phyloP scores from a whole-genome alignment of 1,140 invertebrate genomes.

The Spodoptera frugiperda region DNA sequence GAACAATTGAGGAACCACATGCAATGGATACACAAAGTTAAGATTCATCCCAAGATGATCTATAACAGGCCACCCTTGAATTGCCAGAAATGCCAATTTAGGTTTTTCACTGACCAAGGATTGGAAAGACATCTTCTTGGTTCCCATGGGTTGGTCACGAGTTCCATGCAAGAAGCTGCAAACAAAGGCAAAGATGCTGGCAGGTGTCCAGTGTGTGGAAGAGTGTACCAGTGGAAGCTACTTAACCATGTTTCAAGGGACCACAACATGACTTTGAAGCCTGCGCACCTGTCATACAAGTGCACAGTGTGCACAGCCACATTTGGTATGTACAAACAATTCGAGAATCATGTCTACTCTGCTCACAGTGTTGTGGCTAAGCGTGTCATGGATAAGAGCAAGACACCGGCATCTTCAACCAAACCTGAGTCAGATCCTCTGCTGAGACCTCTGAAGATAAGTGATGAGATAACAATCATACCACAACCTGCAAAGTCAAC shows the following conservation, averaged over 20 bases:
- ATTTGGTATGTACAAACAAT: conserved; percentile 98
- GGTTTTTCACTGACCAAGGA: conserved; percentile 92
- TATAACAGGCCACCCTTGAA: conserved; percentile 97
- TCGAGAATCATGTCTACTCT: conserved; percentile 97
- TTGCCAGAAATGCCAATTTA: conserved; percentile 93
- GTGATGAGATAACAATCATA: conserved; percentile 97
- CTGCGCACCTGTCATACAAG: conserved; percentile 97
- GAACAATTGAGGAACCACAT: conserved; percentile 97
- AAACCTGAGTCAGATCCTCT: conserved; percentile 89
- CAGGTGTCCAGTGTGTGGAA: conserved; percentile 96
- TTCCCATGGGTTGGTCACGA: conserved; percentile 97
- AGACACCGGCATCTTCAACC: conserved; percentile 71
- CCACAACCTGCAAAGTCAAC: conserved; percentile 90
- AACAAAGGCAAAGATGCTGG: conserved; percentile 98
- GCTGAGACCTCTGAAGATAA: conserved; percentile 94
- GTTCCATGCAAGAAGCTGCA: conserved; percentile 98
- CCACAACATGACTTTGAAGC: conserved; percentile 96
- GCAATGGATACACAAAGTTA: conserved; percentile 98
- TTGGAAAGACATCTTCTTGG: conserved; percentile 97
- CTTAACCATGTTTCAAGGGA: conserved; percentile 96
- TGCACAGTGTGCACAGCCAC: conserved; percentile 98
- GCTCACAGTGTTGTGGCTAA: conserved; percentile 96
- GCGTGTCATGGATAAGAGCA: conserved; percentile 93
- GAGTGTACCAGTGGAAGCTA: conserved; percentile 97
- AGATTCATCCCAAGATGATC: conserved; percentile 98